Evolutionary conservation across 2,113 vertebrate genomes (phyloP).

Genomic region (Phasianus colchicus): DNA sequence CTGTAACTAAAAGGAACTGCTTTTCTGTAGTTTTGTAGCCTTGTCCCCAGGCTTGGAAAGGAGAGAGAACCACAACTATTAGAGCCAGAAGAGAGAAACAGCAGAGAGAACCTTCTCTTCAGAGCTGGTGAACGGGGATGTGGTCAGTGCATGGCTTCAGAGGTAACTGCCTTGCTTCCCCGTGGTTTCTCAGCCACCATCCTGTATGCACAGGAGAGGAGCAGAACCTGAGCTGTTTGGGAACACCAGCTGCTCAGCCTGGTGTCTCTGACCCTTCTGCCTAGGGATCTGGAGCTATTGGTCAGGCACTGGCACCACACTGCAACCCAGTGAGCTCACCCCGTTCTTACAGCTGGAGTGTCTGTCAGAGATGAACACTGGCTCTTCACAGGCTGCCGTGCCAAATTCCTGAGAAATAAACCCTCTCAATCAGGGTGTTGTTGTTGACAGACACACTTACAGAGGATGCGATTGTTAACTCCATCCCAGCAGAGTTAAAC

Average conservation of each 20-base stretch:
- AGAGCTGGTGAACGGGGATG: not conserved
- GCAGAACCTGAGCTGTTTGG: not conserved
- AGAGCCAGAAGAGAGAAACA: not conserved
- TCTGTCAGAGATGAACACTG: not conserved
- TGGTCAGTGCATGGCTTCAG: not conserved
- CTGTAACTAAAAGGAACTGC: not conserved
- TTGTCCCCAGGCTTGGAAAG: not conserved
- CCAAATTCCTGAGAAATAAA: not conserved
- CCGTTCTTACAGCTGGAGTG: fast-evolving
- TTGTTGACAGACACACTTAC: not conserved
- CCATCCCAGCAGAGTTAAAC: not conserved
- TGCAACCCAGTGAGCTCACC: fast-evolving
- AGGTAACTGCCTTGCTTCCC: not conserved
- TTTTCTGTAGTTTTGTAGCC: conserved; percentile 1
- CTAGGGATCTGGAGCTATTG: not conserved
- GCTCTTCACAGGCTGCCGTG: not conserved
- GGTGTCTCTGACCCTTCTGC: not conserved
- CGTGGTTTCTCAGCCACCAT: not conserved
- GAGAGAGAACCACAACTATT: not conserved
- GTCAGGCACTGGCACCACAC: not conserved
- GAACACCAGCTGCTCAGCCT: fast-evolving
- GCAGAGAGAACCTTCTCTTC: not conserved
- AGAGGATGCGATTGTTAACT: not conserved
- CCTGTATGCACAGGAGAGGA: fast-evolving
- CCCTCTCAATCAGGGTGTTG: not conserved